phyloP scores from a whole-genome alignment of 2,797 vertebrate species.

The Rhynchonycteris naso region DNA sequence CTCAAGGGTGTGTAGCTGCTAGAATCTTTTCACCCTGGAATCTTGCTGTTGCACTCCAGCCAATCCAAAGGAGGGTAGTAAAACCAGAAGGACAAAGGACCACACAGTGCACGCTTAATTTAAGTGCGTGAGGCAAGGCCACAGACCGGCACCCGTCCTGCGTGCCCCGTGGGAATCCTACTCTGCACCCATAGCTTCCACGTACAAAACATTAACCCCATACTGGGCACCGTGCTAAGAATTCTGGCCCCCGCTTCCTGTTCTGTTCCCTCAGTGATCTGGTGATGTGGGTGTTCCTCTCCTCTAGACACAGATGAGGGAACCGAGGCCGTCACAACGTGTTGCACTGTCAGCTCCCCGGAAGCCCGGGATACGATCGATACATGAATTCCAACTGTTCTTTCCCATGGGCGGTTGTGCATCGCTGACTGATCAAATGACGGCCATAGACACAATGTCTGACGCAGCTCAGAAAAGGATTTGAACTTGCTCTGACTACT shows the following conservation, averaged over 20 bases:
- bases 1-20: conserved; percentile 62
- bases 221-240: background rate
- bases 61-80: conserved; percentile 25
- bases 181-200: background rate
- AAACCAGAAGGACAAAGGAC: conserved; percentile 38
- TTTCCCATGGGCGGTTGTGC: background rate
- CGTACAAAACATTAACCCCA: background rate
- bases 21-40: conserved; percentile 54
- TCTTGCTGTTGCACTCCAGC: conserved; percentile 14
- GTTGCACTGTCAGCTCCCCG: background rate
- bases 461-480: background rate
- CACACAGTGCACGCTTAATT: background rate
- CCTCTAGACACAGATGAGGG: background rate
- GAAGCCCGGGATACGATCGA: background rate
- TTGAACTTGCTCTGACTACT: background rate
- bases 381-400: background rate
- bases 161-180: background rate
- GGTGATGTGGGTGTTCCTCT: background rate
- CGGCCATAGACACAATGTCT: background rate
- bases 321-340: background rate
- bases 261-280: background rate
- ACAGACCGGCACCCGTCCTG: background rate
- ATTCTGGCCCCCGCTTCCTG: background rate
- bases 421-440: background rate
- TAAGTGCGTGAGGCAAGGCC: background rate